Base-by-base conservation (phyloP, 2,888 invertebrate species). In the Drosophila nigritarsus region DNA sequence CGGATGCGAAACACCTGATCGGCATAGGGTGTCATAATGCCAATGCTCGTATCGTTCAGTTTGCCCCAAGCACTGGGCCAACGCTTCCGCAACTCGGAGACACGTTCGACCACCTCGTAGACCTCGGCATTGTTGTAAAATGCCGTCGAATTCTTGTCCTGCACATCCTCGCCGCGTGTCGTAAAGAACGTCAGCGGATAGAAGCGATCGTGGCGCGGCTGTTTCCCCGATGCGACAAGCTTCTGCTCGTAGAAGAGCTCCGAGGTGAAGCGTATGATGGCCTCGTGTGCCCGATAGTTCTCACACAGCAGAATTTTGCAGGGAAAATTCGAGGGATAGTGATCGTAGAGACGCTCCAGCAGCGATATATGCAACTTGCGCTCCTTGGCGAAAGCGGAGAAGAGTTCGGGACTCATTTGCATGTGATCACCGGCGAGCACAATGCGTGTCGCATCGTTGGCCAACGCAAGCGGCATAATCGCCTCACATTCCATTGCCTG, bases 401-500 rank as follows among this genome's bases (percentile, higher is more conserved):
- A 97, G 9, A 97, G 94, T 91, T 97, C 97, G 0, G 97, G 97
- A 71, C 96, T 96, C 91, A 97, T 94, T 94, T 97, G 95, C 96
- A 97, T 96, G 90, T 97, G 97, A 93, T 97, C 97, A 58, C 97
- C 97, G 55, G 97, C 97, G 50, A 97, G 92, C 0, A 97, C 96
- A 65, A 97, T 94, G 50, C 97, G 94, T 0, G 97, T 97, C 15
- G 94, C 94, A 59, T 94, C 94, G 72, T 95, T 95, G 4, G 97
- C 97, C 66, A 97, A 91, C 0, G 96, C 95, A 63, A 97, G 91
- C 0, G 97, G 97, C 93, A 96, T 96, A 18, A 97, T 95, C 0
- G 96, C 96, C 92, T 97, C 97, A 93, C 96, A 96, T 92, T 97
- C 97, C 94, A 97, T 95, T 0, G 97, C 97, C 91, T 97, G 97